Percentiles rank a stretch among this genome's conserved stretches.
phyloP scores from a whole-genome alignment of 2,797 vertebrate genomes.

The Clamator glandarius region DNA sequence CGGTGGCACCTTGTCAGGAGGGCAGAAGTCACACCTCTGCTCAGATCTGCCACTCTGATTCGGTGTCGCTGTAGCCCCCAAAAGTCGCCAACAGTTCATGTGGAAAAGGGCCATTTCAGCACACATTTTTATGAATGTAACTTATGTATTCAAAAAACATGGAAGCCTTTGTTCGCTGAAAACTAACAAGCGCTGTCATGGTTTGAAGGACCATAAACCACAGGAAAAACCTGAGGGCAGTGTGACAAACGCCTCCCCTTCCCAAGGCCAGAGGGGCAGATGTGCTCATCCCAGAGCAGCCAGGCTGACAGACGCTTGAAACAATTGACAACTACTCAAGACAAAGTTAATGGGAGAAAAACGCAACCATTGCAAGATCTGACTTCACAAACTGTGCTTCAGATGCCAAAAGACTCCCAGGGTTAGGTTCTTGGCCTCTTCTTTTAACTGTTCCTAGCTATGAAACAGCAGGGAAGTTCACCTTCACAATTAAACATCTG shows the following conservation, averaged over 20 bases:
- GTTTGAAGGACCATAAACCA: neutral
- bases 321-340: neutral
- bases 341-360: accelerated
- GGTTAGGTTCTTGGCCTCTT: neutral
- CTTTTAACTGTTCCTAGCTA: neutral
- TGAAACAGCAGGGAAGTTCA: neutral
- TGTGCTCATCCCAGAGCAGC: neutral
- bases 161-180: neutral
- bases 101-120: neutral
- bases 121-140: neutral
- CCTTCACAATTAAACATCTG: neutral
- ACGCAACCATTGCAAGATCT: neutral
- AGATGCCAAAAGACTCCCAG: neutral
- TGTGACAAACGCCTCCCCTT: neutral
- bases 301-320: neutral
- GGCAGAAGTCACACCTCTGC: neutral
- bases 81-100: neutral
- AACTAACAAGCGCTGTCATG: neutral
- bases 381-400: neutral
- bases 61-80: neutral
- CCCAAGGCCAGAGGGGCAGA: neutral
- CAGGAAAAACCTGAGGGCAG: neutral
- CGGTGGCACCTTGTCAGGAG: neutral
- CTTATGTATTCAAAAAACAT: neutral
- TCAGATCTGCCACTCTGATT: neutral